A percentile compares a stretch with the other conserved stretches of the same genome.
phyloP scores from a whole-genome alignment of 2,797 vertebrate genomes.

The Phoxinus dragarum region DNA sequence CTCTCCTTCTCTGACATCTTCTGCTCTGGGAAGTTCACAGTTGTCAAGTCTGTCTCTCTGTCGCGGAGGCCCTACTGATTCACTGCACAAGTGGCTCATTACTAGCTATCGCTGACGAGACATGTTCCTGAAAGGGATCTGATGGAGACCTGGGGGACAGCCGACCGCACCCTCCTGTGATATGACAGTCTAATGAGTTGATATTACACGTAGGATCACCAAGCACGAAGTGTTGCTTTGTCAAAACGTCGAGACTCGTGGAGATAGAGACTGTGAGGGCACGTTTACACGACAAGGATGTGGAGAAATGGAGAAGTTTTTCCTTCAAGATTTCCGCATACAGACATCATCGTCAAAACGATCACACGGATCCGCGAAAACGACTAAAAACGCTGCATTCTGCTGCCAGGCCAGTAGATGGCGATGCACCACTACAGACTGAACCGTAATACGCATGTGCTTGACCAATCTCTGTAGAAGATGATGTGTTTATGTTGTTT shows the following conservation, averaged over 20 bases:
- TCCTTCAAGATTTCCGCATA: too few species aligned
- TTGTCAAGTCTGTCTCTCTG: constrained; percentile 66
- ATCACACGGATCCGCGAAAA: too few species aligned
- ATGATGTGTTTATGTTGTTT: too few species aligned
- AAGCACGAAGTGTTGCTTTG: background rate
- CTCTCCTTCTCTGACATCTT: constrained; percentile 73
- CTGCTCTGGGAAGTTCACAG: constrained; percentile 71
- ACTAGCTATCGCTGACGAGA: constrained; percentile 33
- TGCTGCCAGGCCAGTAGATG: too few species aligned
- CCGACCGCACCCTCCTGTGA: constrained; percentile 13
- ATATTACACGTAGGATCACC: constrained; percentile 13
- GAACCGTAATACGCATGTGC: too few species aligned
- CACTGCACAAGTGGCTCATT: constrained; percentile 61
- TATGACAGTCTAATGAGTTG: constrained; percentile 26
- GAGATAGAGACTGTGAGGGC: too few species aligned
- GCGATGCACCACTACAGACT: too few species aligned
- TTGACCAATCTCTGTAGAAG: too few species aligned
- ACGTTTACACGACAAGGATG: too few species aligned
- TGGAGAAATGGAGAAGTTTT: too few species aligned
- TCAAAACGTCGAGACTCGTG: background rate
- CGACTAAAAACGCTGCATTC: too few species aligned
- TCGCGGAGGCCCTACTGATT: constrained; percentile 42
- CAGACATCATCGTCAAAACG: too few species aligned
- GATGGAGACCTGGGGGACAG: constrained; percentile 41
- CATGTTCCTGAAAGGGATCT: constrained; percentile 50